A percentile compares a stretch with the other conserved stretches of the same genome.
Conservation (phyloP, 2,797 vertebrate species). For the Sylvilagus floridanus region DNA sequence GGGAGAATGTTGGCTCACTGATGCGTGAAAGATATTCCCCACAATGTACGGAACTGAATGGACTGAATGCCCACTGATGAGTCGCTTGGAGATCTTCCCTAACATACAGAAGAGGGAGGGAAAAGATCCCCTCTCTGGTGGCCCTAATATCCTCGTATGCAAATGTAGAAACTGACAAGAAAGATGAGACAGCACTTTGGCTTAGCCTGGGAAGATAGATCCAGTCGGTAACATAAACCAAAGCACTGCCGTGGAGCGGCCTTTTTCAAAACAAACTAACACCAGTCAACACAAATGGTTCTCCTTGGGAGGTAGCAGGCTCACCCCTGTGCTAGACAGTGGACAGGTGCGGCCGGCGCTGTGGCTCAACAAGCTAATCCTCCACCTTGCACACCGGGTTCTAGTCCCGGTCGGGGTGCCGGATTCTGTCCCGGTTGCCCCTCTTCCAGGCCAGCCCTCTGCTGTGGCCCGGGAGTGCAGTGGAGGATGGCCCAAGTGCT, state of each 20-base stretch:
- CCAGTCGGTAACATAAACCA: background rate
- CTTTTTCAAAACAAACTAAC: background rate
- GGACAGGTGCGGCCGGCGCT: no score
- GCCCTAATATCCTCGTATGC: conserved; percentile 81
- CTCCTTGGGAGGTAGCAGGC: fast-evolving
- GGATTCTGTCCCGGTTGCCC: no score
- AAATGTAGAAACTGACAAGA: conserved; percentile 67
- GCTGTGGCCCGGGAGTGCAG: no score
- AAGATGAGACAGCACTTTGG: conserved; percentile 79
- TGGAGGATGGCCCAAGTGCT: no score
- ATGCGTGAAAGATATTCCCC: background rate
- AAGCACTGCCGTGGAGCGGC: no score
- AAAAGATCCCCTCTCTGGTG: conserved; percentile 78
- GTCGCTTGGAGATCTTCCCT: background rate
- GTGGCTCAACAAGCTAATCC: no score
- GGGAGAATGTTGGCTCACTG: background rate
- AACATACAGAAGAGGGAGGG: background rate
- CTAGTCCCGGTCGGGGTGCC: no score
- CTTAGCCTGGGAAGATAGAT: conserved; percentile 69
- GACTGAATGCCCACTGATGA: fast-evolving
- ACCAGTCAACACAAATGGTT: background rate
- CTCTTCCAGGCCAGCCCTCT: no score
- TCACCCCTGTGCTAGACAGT: background rate
- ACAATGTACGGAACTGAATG: background rate
- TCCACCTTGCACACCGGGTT: no score